Base-by-base conservation (phyloP, 1,140 invertebrate genomes). In the Pseudachorutes palmiensis region DNA sequence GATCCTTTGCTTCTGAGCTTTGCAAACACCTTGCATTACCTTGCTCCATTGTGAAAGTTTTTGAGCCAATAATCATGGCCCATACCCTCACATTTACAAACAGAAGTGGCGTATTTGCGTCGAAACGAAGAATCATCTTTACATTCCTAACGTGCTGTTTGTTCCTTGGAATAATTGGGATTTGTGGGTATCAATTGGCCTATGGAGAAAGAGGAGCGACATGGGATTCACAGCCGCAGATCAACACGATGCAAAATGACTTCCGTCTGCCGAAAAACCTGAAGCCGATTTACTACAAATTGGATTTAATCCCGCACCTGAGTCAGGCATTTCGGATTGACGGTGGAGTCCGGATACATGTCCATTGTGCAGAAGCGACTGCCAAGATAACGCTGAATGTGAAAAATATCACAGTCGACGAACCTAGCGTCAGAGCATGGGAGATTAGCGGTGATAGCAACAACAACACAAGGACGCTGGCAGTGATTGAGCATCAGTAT, bases 381-480 rank as follows among this genome's bases (percentile, higher is more conserved):
- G 80, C 82, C 28, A 87, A 85, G 74, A 82, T 94, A 24, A 91
- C 87, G 0, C 79, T 93, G 62, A 90, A 93, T 74, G 83, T 85
- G 3, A 82, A 84, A 28, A 85, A 88, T 62, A 78, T 91, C 66
- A 80, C 77, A 19, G 85, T 89, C 49, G 76, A 83, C 26, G 77
- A 81, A 22, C 78, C 79, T 51, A 78, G 80, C 62, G 80, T 86
- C 22, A 3, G 24, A 28, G 19, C 12, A 9, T 12, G 28, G 22
- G 32, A 41, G 61, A 2, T 26, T n/a, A 24, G 24, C 5, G 24
- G 51, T 19, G 5, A 14, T 55, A 3, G 19, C 9, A 19, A 19
- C 9, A 45, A 45, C 19, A 19, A 12, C 9, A 45, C 36, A 45
- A 19, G 51, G 24, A 26, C 14, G 14, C 51, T 55, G 51, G 51